phyloP scores from a whole-genome alignment of 1,140 invertebrate species.

The Telenomus remus region DNA sequence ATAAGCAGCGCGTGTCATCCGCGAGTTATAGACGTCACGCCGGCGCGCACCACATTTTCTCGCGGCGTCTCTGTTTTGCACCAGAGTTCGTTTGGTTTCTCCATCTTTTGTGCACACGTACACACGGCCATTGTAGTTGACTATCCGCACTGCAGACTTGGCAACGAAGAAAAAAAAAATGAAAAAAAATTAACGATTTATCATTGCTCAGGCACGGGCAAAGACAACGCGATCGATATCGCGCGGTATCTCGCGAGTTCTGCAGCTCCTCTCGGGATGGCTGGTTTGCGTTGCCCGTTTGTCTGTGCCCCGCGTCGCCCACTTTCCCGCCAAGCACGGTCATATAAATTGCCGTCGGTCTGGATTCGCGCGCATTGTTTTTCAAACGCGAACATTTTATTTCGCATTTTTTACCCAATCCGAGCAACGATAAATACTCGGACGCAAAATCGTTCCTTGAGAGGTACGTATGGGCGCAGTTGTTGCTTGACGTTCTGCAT shows the following conservation, averaged over 20 bases:
- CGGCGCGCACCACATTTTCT: conserved; percentile 20
- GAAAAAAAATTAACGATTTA: conserved; percentile 58
- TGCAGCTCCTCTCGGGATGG: conserved; percentile 41
- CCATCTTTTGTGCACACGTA: conserved; percentile 18
- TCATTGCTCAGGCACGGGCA: conserved; percentile 51
- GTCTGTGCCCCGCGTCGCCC: conserved; percentile 13
- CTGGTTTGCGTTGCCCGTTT: conserved; percentile 22
- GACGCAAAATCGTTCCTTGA: conserved; percentile 17
- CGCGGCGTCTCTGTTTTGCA: not conserved
- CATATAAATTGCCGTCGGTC: conserved; percentile 47
- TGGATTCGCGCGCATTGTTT: conserved; percentile 47
- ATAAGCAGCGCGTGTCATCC: conserved; percentile 55
- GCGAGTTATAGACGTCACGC: conserved; percentile 50
- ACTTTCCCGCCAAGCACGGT: conserved; percentile 25
- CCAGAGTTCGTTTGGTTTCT: not conserved
- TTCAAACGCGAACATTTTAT: conserved; percentile 49
- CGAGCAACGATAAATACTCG: conserved; percentile 24
- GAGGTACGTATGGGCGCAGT: conserved; percentile 3
- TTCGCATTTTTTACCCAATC: conserved; percentile 28
- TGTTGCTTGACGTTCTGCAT: conserved; percentile 5
- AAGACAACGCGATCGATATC: conserved; percentile 60
- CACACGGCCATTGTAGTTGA: conserved; percentile 42
- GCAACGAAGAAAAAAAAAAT: conserved; percentile 2
- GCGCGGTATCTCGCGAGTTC: conserved; percentile 56
- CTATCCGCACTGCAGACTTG: conserved; percentile 51